Evolutionary conservation across 2,888 invertebrate species (phyloP).

Genomic region (Habroteleia sp.): DNA sequence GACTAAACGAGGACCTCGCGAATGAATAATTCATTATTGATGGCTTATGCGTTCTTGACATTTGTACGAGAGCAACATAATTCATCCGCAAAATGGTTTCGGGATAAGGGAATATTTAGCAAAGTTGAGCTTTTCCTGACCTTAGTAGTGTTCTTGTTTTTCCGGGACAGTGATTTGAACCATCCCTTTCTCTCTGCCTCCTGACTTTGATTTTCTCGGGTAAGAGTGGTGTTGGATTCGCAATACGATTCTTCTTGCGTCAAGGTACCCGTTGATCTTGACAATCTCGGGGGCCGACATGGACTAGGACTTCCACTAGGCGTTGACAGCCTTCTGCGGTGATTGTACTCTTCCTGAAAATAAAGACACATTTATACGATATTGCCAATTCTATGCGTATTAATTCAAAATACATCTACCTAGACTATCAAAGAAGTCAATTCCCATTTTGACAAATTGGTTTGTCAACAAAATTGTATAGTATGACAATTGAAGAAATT

Average conservation of each 20-base stretch:
- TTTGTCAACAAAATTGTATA: no score
- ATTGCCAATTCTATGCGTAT: no score
- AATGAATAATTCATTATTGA: slow-evolving; percentile 61
- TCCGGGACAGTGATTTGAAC: slow-evolving; percentile 90
- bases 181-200: slow-evolving; percentile 84
- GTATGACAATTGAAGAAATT: no score
- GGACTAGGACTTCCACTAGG: slow-evolving; percentile 87
- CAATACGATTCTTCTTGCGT: slow-evolving; percentile 79
- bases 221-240: slow-evolving; percentile 80
- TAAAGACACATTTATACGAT: background rate
- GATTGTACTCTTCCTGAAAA: slow-evolving; percentile 85
- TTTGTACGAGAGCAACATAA: slow-evolving; percentile 45
- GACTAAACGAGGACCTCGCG: slow-evolving; percentile 47
- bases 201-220: slow-evolving; percentile 80
- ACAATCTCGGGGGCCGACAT: slow-evolving; percentile 83
- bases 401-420: no score
- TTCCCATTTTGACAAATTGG: no score
- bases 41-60: slow-evolving; percentile 59
- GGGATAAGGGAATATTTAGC: slow-evolving; percentile 3
- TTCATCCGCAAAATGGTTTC: slow-evolving; percentile 40
- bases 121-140: slow-evolving; percentile 75
- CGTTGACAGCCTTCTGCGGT: slow-evolving; percentile 88
- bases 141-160: slow-evolving; percentile 83
- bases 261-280: slow-evolving; percentile 79
- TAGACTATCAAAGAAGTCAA: no score